Percentiles rank a stretch among this genome's conserved stretches.
phyloP scores from a whole-genome alignment of 2,888 invertebrate genomes.

The Sphecodes monilicornis region DNA sequence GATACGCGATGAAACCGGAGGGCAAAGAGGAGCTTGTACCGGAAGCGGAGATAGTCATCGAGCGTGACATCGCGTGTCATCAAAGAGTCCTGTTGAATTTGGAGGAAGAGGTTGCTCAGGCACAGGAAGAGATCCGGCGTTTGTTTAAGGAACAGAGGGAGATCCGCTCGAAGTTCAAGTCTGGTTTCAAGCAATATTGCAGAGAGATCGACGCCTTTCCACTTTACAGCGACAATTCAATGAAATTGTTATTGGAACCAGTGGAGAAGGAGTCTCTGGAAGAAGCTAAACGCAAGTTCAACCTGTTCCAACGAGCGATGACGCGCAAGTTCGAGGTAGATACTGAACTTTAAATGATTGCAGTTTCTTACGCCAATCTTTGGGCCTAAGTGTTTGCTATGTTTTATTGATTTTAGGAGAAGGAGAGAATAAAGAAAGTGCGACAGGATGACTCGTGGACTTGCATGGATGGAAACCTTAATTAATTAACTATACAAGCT shows the following conservation, averaged over 20 bases:
- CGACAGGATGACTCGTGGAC: not conserved
- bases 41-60: slow-evolving; percentile 19
- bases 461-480: not conserved
- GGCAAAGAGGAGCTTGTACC: not conserved
- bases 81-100: slow-evolving; percentile 20
- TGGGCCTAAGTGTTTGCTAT: not conserved
- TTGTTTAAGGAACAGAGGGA: slow-evolving; percentile 9
- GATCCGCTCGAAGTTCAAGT: slow-evolving; percentile 19
- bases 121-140: slow-evolving; percentile 19
- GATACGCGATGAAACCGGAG: slow-evolving; percentile 11
- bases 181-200: slow-evolving; percentile 44
- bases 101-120: slow-evolving; percentile 29
- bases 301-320: slow-evolving; percentile 41
- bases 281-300: slow-evolving; percentile 22
- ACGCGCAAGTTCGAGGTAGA: slow-evolving; percentile 28
- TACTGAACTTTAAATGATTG: not conserved
- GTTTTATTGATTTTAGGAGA: not conserved
- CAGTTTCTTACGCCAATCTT: not conserved
- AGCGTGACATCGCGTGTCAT: slow-evolving; percentile 36
- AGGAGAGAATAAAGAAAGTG: not conserved
- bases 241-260: slow-evolving; percentile 21
- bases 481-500: not conserved
- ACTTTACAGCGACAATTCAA: slow-evolving; percentile 18
- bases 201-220: not conserved
- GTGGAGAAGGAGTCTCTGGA: slow-evolving; percentile 4